These are phyloP conservation scores for Heliothis virescens DNA, from an alignment of 1,140 invertebrate genomes.

Conservation along the genomic window DNA sequence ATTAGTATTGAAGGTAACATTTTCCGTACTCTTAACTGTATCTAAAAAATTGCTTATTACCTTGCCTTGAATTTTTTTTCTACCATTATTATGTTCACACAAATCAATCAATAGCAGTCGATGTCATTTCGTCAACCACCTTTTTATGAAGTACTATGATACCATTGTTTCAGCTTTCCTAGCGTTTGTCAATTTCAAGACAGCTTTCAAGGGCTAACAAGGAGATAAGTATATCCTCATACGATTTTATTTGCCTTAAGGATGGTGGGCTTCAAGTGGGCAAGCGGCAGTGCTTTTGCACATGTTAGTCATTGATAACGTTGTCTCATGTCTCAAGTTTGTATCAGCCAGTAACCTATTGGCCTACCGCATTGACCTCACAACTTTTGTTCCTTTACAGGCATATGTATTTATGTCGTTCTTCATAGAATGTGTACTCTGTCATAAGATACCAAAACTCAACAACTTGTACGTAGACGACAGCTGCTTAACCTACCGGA, in stretches of 20 bases:
- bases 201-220: no score
- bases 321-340: not conserved
- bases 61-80: no score
- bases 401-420: not conserved
- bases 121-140: no score
- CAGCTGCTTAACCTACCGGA: no score
- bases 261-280: constrained; percentile 32
- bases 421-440: constrained; percentile 10
- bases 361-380: constrained; percentile 12
- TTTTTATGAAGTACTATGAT: no score
- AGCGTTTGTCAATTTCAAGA: constrained; percentile 1
- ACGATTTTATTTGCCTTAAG: constrained; percentile 39
- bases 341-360: not conserved
- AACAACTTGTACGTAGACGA: no score
- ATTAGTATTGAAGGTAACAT: not conserved
- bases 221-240: constrained; percentile 31
- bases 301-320: constrained; percentile 17
- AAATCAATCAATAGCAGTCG: no score
- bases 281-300: constrained; percentile 21
- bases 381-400: not conserved
- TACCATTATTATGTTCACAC: no score
- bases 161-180: not conserved
- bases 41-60: not conserved
- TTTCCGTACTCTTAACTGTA: not conserved
- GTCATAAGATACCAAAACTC: not conserved